These are phyloP conservation scores for Drosophila sp. DNA, from an alignment of 1,140 invertebrate species.

Conservation along the genomic window DNA sequence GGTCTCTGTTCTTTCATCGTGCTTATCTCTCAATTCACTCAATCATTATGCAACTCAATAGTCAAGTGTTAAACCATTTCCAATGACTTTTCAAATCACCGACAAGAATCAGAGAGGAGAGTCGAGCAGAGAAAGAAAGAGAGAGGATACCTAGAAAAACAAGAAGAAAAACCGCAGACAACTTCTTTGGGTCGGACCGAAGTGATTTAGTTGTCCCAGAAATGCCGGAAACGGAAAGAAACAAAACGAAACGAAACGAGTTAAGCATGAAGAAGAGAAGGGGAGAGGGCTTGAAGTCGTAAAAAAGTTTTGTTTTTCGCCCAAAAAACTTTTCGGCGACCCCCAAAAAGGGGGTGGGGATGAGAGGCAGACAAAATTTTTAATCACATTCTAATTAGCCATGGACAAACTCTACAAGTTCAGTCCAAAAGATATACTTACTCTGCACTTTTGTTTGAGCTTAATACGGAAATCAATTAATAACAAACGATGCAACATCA, in stretches of 20 bases:
- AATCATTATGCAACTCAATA: conserved; percentile 45
- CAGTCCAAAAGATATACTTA: neutral
- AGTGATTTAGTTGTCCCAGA: conserved; percentile 19
- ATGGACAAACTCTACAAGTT: conserved; percentile 68
- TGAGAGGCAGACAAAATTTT: conserved; percentile 56
- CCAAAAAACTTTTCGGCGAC: neutral
- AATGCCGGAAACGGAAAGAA: conserved; percentile 13
- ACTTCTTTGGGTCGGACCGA: conserved; percentile 5
- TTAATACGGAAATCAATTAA: conserved; percentile 82
- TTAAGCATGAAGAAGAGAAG: neutral
- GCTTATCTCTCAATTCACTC: conserved; percentile 50
- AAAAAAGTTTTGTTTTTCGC: neutral
- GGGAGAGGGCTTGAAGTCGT: neutral
- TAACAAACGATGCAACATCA: conserved; percentile 69
- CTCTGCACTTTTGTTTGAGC: conserved; percentile 33
- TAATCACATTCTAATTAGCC: conserved; percentile 79
- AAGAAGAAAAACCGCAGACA: conserved; percentile 33
- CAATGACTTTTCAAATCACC: conserved; percentile 38
- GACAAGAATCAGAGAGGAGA: conserved; percentile 42
- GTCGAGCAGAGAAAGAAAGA: neutral
- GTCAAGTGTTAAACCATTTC: conserved; percentile 44
- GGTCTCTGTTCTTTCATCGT: conserved; percentile 10
- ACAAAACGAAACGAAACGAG: neutral
- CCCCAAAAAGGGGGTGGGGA: neutral
- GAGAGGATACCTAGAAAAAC: neutral